A percentile compares a stretch with the other conserved stretches of the same genome.
Conservation (phyloP, 2,113 vertebrate species). For the Chaetodon trifascialis region DNA sequence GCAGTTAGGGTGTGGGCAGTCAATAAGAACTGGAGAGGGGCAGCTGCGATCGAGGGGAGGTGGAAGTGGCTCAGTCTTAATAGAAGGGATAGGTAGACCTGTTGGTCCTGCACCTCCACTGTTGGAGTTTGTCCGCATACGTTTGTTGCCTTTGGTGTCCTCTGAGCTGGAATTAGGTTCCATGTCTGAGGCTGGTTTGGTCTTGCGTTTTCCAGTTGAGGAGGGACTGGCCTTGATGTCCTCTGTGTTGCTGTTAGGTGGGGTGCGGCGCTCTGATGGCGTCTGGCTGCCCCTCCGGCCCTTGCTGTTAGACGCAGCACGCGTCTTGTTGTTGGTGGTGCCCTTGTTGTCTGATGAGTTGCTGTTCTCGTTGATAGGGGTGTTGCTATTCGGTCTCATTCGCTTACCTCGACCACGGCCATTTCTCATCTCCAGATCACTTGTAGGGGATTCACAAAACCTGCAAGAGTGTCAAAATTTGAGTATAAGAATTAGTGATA, state of each 20-base stretch:
- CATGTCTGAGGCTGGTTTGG: conserved; percentile 96
- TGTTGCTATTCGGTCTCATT: conserved; percentile 96
- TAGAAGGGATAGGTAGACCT: conserved; percentile 79
- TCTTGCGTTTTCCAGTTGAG: conserved; percentile 93
- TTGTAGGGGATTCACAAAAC: conserved; percentile 99
- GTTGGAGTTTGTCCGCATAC: conserved; percentile 95
- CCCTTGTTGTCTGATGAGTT: conserved; percentile 94
- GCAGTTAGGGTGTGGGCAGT: conserved; percentile 98
- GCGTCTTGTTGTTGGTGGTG: conserved; percentile 92
- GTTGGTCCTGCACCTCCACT: conserved; percentile 74
- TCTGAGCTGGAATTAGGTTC: conserved; percentile 99
- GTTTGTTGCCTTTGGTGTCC: conserved; percentile 98
- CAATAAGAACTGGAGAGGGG: conserved; percentile 96
- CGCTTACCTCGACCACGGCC: conserved; percentile 96
- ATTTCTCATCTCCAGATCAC: conserved; percentile 97
- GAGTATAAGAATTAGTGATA: neutral
- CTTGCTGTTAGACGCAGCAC: conserved; percentile 94
- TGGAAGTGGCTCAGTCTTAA: conserved; percentile 90
- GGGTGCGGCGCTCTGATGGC: conserved; percentile 93
- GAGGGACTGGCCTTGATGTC: conserved; percentile 98
- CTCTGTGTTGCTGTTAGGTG: conserved; percentile 88
- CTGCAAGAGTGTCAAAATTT: conserved; percentile 76
- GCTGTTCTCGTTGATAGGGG: conserved; percentile 90
- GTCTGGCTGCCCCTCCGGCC: conserved; percentile 97
- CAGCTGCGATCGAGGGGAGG: conserved; percentile 91